Evolutionary conservation across 2,888 invertebrate genomes (phyloP), one percentile per base, ranked within the genome.

Genomic region (Odontomyia ornata): DNA sequence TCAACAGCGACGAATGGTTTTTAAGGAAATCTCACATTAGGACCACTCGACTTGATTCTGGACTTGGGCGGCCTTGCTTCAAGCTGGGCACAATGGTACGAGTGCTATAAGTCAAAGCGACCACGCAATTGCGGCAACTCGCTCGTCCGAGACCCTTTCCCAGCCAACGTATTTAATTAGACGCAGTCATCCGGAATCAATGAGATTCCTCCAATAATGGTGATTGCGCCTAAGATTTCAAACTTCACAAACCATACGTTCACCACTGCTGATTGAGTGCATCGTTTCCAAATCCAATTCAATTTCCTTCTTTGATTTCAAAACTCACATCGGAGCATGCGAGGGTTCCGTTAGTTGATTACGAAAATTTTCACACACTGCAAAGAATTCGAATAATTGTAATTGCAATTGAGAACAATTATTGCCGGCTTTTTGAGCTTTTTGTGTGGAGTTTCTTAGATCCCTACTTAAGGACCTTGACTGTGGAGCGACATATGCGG

Each of bases 151-250:
- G 76, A 69, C 60, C 73, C 77, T 60, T 36, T 57, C 43, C 11
- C 60, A 75, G 60, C 27, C 77, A 75, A 77, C 73, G 77, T 75
- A 75, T 52, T 85, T 82, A 86, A 84, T 85, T 83, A 83, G 83
- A 83, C 81, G 83, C 86, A 86, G 84, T 86, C 86, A 85, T 83
- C 84, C 82, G 86, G 86, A 86, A 86, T 86, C 85, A 83, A 86
- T 84, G 85, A 80, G 79, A 77, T 80, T 77, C 77, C 78, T 79
- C 79, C 73, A 57, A 60, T 57, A 57, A 21, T 36, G 36, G 36
- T 1, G 73, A 73, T 73, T 60, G 72, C 52, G 36, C 18, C 11
- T 27, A 21, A 36, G 47, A 47, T 72, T 28, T 18, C n/a, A 13
- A 25, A 27, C 11, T 15, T 9, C 36, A 18, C 52, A 13, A 52